Conservation (phyloP, 2,888 invertebrate genomes). For the Acanthosoma haemorrhoidale region DNA sequence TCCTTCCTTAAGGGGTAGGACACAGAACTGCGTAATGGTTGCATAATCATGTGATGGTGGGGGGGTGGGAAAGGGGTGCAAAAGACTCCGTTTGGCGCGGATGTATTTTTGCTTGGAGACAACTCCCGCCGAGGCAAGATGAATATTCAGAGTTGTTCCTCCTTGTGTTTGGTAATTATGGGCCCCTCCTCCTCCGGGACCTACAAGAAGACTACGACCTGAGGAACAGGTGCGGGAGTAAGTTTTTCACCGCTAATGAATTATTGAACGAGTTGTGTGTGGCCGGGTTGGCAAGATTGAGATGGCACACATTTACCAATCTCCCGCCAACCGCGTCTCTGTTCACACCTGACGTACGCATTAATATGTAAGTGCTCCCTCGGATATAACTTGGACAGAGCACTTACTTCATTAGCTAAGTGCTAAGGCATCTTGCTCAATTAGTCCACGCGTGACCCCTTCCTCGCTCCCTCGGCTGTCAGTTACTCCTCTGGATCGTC, state of each 20-base stretch:
- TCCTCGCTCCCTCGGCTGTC: no score
- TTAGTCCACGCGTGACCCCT: slow-evolving; percentile 3
- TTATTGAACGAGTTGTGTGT: neutral
- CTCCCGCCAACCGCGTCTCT: neutral
- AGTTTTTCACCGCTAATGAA: slow-evolving; percentile 10
- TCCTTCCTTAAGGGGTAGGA: no score
- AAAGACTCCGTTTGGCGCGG: neutral
- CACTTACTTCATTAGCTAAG: slow-evolving; percentile 27
- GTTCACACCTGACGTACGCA: slow-evolving; percentile 20
- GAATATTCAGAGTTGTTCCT: slow-evolving; percentile 12
- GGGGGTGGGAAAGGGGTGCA: neutral
- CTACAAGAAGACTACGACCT: no score
- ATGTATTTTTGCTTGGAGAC: neutral
- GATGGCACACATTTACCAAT: slow-evolving; percentile 5
- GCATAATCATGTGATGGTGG: no score
- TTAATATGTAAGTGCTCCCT: slow-evolving; percentile 14
- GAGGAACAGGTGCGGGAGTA: neutral
- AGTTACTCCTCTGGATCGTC: no score
- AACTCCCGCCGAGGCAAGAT: neutral
- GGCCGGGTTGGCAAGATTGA: no score
- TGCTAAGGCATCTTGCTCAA: neutral
- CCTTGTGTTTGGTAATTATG: neutral
- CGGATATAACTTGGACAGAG: slow-evolving; percentile 8
- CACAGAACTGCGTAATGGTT: no score
- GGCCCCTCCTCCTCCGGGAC: no score